phyloP scores from a whole-genome alignment of 1,140 invertebrate genomes.

The Drosophila nigromelanica region DNA sequence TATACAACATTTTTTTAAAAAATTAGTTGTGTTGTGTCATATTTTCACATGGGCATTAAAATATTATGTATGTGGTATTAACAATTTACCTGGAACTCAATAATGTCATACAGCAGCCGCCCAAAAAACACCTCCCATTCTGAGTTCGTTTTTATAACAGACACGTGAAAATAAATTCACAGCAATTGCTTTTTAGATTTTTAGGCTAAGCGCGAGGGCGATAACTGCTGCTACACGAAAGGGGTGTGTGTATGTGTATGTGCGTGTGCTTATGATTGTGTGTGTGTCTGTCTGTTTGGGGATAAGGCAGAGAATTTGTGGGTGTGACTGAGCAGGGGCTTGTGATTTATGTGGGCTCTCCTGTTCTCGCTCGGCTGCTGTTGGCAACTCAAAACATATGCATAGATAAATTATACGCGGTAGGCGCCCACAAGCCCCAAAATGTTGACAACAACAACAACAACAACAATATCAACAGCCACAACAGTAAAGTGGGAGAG shows the following conservation, averaged over 20 bases:
- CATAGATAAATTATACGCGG: slow-evolving; percentile 81
- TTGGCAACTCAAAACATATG: slow-evolving; percentile 78
- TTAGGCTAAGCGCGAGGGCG: slow-evolving; percentile 34
- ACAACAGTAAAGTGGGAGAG: slow-evolving; percentile 5
- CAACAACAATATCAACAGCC: slow-evolving; percentile 12
- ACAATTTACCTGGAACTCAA: slow-evolving; percentile 16
- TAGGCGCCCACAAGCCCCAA: slow-evolving; percentile 65
- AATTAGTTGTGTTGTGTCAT: neutral
- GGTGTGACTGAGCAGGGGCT: slow-evolving; percentile 39
- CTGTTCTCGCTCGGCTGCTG: slow-evolving; percentile 47
- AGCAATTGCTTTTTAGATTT: slow-evolving; percentile 50
- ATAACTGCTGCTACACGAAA: slow-evolving; percentile 55
- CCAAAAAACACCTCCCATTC: slow-evolving; percentile 22
- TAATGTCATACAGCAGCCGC: slow-evolving; percentile 6
- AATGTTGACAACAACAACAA: slow-evolving; percentile 49
- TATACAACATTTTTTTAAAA: neutral
- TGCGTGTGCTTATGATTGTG: slow-evolving; percentile 12
- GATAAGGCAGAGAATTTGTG: slow-evolving; percentile 35
- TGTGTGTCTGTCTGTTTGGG: neutral
- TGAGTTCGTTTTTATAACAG: slow-evolving; percentile 40
- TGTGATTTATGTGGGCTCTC: slow-evolving; percentile 70
- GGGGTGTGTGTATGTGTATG: slow-evolving; percentile 53
- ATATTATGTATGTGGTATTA: slow-evolving; percentile 21
- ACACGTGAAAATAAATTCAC: slow-evolving; percentile 49
- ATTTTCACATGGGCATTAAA: slow-evolving; percentile 15